phyloP scores from a whole-genome alignment of 2,113 vertebrate genomes.

The Malurus cyaneus region DNA sequence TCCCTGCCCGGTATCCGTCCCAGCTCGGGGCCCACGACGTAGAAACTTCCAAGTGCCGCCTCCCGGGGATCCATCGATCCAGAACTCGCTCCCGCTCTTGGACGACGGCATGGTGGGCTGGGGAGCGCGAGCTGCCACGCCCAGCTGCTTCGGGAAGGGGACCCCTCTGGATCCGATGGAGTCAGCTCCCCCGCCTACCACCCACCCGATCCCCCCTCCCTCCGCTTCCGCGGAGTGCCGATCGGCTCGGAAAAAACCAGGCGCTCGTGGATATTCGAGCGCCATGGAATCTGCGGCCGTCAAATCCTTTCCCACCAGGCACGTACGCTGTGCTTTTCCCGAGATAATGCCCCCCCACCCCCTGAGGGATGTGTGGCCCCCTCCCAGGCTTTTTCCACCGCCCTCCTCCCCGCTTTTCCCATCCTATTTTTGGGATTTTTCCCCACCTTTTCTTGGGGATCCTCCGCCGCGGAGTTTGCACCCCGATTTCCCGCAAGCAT shows the following conservation, averaged over 20 bases:
- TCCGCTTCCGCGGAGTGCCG: not conserved
- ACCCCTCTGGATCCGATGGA: not conserved
- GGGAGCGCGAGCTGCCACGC: not conserved
- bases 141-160: not conserved
- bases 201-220: not conserved
- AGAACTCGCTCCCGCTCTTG: constrained; percentile 76
- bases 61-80: constrained; percentile 86
- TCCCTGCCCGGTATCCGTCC: constrained; percentile 52
- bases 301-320: not conserved
- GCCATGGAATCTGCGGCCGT: not conserved
- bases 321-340: not conserved
- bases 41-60: constrained; percentile 79
- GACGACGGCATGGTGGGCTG: constrained; percentile 78
- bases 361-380: no score
- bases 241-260: not conserved
- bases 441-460: not conserved
- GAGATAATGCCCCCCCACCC: not conserved
- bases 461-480: rapidly evolving
- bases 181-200: no score
- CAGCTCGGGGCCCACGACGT: constrained; percentile 76
- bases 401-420: no score
- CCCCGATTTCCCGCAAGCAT: not conserved
- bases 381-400: not conserved
- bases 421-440: not conserved
- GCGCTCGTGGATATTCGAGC: not conserved